A percentile compares a stretch with the other conserved stretches of the same genome.
Conservation (phyloP, 1,140 invertebrate genomes). For the Heliothis virescens region DNA sequence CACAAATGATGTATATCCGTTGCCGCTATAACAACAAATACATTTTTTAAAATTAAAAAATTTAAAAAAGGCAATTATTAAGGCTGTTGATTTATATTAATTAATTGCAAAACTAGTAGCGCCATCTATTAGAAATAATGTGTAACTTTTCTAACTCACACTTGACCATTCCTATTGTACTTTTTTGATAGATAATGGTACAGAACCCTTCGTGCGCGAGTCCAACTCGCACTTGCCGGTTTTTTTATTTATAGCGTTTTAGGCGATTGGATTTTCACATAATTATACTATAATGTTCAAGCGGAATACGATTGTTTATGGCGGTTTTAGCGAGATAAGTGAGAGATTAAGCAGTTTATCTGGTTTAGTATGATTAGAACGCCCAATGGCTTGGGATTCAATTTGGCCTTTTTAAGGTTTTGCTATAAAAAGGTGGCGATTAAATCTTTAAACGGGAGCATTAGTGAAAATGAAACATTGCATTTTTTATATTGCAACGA, state of each 20-base stretch:
- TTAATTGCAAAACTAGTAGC: too few relatives aligned
- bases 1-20: too few relatives aligned
- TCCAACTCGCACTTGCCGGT: too few relatives aligned
- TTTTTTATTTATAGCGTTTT: conserved; percentile 58
- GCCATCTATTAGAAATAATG: too few relatives aligned
- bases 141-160: too few relatives aligned
- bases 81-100: too few relatives aligned
- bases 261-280: conserved; percentile 55
- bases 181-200: too few relatives aligned
- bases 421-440: conserved; percentile 27
- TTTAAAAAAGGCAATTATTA: too few relatives aligned
- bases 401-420: conserved; percentile 40
- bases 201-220: too few relatives aligned
- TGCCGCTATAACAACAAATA: too few relatives aligned
- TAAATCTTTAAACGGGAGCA: conserved; percentile 1
- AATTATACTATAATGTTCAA: conserved; percentile 57
- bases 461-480: conserved; percentile 1
- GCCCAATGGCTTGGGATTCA: conserved; percentile 39
- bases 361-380: conserved; percentile 49
- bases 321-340: conserved; percentile 48
- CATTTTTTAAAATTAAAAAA: too few relatives aligned
- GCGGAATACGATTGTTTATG: conserved; percentile 55
- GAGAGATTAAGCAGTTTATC: conserved; percentile 47
- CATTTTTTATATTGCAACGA: not conserved
- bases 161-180: too few relatives aligned